Conservation (phyloP, 2,113 vertebrate genomes). For the Grammomys surdaster region DNA sequence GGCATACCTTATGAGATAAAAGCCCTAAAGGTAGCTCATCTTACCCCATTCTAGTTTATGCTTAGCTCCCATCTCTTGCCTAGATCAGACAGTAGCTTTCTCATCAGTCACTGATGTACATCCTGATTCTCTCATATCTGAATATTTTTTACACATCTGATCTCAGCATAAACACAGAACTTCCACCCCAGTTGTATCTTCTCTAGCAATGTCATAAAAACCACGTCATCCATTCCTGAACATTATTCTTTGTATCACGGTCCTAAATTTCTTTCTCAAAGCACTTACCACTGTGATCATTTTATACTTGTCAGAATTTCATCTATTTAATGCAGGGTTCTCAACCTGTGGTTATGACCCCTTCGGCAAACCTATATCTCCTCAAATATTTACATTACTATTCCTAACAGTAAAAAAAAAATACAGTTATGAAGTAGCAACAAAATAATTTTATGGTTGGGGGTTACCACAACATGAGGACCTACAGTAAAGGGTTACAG, state of each 20-base stretch:
- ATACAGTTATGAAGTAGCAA: background rate
- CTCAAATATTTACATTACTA: background rate
- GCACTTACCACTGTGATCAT: background rate
- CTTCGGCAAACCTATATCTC: background rate
- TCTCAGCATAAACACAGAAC: background rate
- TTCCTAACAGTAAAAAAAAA: background rate
- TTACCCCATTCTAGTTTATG: background rate
- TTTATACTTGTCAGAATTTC: constrained; percentile 26
- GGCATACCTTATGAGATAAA: background rate
- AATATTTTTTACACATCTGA: background rate
- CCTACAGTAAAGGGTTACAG: background rate
- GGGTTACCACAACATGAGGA: background rate
- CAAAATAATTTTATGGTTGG: background rate
- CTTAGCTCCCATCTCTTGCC: background rate
- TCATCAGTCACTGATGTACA: background rate
- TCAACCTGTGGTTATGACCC: background rate
- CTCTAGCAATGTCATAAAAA: background rate
- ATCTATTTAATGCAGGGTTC: background rate
- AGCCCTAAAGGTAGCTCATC: background rate
- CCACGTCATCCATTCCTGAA: background rate
- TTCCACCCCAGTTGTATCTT: background rate
- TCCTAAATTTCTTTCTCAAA: background rate
- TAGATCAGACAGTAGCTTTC: background rate
- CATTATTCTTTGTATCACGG: constrained; percentile 7
- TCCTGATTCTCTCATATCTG: background rate